Evolutionary conservation across 2,113 vertebrate species (phyloP), one percentile per base, ranked within the genome.

Genomic region (Mormyrus lacerda): DNA sequence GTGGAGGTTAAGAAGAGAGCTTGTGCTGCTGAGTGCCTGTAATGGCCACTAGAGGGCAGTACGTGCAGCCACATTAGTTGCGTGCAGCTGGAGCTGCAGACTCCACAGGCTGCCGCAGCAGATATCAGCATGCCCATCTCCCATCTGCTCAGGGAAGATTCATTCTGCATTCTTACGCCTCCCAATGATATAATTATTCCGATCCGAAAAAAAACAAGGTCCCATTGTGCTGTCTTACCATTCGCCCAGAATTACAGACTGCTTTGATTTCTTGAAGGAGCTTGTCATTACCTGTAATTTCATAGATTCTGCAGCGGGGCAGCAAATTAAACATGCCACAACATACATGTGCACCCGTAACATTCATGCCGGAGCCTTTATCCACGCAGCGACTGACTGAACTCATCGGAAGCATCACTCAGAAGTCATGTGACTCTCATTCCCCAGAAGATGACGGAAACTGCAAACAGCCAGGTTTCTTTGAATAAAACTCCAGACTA

Each of bases 41-140:
- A 90, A 53, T 0, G 0, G 3, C 89, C 97, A 88, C 95, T 89
- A 94, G 96, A 88, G 94, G 96, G 93, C 93, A 94, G 89, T 91
- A 48, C 89, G 47, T 7, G 85, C 82, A 89, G 87, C 88, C 85
- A 27, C 11, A 91, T 88, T 24, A 48, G 88, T 3, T 7, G 42
- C 21, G 55, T 6, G 82, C 24, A 55, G 31, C 88, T 90, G 87
- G 48, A 85, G 73, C 47, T 85, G 35, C 24, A 31, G 42, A 27
- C 73, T 84, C 9, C 19, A 4, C 9, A 5, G 13, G n/a, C n/a
- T 13, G 50, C 35, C 0, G 19, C 17, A 24, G 69, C 65, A 87
- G 45, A 79, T 48, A 89, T 15, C 48, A 44, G 85, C 48, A 35
- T 19, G 50, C 51, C 53, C 17, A 15, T 39, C 19, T 44, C 88